Evolutionary conservation across 2,113 vertebrate species (phyloP).

Genomic region (Alligator sinensis): DNA sequence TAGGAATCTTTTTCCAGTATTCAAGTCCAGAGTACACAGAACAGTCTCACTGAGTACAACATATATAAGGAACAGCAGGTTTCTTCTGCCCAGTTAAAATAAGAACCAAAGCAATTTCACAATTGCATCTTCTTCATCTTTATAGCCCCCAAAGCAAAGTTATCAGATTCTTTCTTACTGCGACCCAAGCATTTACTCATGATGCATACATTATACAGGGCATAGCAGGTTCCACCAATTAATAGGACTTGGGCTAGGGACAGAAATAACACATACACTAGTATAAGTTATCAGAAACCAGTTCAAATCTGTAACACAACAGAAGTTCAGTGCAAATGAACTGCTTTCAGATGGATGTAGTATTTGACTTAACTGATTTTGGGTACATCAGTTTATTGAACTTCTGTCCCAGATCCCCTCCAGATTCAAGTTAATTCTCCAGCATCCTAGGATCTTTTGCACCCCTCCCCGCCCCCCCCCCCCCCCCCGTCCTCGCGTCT

Average conservation of each 20-base stretch:
- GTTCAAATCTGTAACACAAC: not conserved
- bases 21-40: not conserved
- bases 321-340: not conserved
- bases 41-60: not conserved
- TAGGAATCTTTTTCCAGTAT: not conserved
- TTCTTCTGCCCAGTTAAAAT: not conserved
- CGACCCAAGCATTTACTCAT: not conserved
- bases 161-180: not conserved
- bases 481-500: too few relatives aligned
- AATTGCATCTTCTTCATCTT: not conserved
- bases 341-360: too few relatives aligned
- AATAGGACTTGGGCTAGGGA: too few relatives aligned
- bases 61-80: not conserved
- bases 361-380: too few relatives aligned
- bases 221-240: too few relatives aligned
- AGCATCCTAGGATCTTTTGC: too few relatives aligned
- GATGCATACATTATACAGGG: too few relatives aligned
- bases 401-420: too few relatives aligned
- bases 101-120: not conserved
- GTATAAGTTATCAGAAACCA: not conserved
- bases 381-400: too few relatives aligned
- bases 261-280: too few relatives aligned
- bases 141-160: fast-evolving
- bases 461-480: too few relatives aligned
- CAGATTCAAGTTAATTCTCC: too few relatives aligned